Base-by-base conservation (phyloP, 1,140 invertebrate genomes). In the Hypothenemus hampei region DNA sequence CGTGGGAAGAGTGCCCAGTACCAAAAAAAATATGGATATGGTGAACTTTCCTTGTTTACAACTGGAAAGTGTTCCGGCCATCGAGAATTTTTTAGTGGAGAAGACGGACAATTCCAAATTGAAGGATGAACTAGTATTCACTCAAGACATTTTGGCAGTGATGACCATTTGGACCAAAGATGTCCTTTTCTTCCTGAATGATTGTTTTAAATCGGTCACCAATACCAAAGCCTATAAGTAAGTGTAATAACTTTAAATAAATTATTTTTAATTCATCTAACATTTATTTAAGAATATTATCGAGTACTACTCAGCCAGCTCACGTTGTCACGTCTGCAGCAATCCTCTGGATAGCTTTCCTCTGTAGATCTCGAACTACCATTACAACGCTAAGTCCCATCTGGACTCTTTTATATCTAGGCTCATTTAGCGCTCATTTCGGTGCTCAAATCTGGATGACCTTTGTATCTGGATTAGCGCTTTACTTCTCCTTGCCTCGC, bases 371-470 rank as follows among this genome's bases (percentile, higher is more conserved):
- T 29, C 72, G 73, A 39, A 66, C 73, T 23, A 71, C 68, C 66
- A 67, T 51, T 13, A 70, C 65, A 52, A 67, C 50, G 54, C 61
- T 63, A 68, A 72, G 63, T 75, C 72, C 59, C 36, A 62, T 72
- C 48, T 66, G 74, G 19, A 74, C 75, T 13, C 76, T 90, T 22
- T 68, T 86, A 7, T 90, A 90, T 68, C 72, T 91, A 11, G 77
- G 77, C 0, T 81, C 85, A 2, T 86, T 90, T 58, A 81, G 84
- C 26, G 78, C 82, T 36, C 87, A 91, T 65, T 82, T 90, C 61
- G 89, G 89, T 13, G 77, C 86, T 7, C 88, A 91, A 72, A 81
- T 91, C 52, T 92, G 89, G 88, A 92, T 92, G 88, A 91, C 88
- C 10, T 87, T 91, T 65, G 80, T 91, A 20, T 91, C 88, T 59